phyloP scores from a whole-genome alignment of 1,140 invertebrate genomes.

The Chymomyza costata region DNA sequence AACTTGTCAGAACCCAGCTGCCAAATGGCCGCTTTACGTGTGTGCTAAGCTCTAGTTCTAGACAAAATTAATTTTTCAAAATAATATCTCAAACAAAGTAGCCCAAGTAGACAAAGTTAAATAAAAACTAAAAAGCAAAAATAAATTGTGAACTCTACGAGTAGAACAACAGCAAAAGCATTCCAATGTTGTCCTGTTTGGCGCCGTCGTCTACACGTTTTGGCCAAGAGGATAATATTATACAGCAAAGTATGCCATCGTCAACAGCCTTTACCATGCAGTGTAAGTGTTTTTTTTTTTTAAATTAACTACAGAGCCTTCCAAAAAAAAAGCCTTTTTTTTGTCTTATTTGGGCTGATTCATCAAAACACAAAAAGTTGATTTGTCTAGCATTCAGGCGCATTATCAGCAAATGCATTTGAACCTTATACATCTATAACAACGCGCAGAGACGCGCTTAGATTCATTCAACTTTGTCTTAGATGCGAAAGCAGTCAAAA shows the following conservation, averaged over 20 bases:
- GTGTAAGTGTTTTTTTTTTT: too few relatives aligned
- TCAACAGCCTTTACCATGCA: constrained; percentile 74
- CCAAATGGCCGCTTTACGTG: constrained; percentile 43
- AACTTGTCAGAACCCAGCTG: background rate
- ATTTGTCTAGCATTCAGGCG: constrained; percentile 32
- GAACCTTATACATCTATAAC: constrained; percentile 21
- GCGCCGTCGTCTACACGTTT: constrained; percentile 74
- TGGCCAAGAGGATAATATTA: constrained; percentile 75
- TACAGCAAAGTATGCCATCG: constrained; percentile 74
- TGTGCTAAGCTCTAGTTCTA: constrained; percentile 33
- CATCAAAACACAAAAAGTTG: constrained; percentile 19
- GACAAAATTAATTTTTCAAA: background rate
- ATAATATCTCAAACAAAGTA: too few relatives aligned
- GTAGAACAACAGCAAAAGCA: constrained; percentile 55
- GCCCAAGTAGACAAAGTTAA: background rate
- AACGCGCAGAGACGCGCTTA: constrained; percentile 7
- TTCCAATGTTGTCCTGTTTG: constrained; percentile 76
- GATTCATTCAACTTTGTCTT: constrained; percentile 45
- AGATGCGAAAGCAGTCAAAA: constrained; percentile 40
- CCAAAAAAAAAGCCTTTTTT: too few relatives aligned
- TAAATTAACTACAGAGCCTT: too few relatives aligned
- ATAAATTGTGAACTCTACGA: constrained; percentile 24
- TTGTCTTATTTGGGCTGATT: constrained; percentile 27
- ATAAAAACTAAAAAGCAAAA: constrained; percentile 14
- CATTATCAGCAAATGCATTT: constrained; percentile 62